These are phyloP conservation scores for Polietes domitor DNA, from an alignment of 2,888 invertebrate species.

Conservation along the genomic window DNA sequence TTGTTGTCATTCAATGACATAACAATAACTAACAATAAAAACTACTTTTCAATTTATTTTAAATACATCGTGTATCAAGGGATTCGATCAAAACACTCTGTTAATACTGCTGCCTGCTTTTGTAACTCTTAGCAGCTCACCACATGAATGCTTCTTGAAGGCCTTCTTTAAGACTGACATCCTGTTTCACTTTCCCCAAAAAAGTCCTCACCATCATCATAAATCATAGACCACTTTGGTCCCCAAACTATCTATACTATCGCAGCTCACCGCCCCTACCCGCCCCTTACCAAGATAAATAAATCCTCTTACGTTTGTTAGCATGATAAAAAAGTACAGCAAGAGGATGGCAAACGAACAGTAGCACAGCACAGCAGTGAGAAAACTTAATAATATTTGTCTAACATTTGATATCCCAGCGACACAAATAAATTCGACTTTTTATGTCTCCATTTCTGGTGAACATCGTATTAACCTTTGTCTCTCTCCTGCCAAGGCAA, in stretches of 20 bases:
- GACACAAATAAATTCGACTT: slow-evolving; percentile 32
- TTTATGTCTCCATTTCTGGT: slow-evolving; percentile 18
- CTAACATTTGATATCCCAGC: slow-evolving; percentile 50
- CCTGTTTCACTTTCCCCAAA: no score
- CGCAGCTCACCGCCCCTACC: background rate
- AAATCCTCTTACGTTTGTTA: slow-evolving; percentile 30
- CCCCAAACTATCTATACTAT: background rate
- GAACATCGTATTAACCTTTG: slow-evolving; percentile 27
- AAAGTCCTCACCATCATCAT: background rate
- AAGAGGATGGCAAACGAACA: background rate
- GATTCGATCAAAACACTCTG: no score
- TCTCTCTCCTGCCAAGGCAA: slow-evolving; percentile 9
- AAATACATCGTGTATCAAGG: no score
- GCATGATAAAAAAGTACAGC: slow-evolving; percentile 15
- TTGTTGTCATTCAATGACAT: no score
- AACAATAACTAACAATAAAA: no score
- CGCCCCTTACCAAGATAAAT: background rate
- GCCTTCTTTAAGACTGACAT: no score
- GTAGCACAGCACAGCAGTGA: background rate
- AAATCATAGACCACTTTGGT: slow-evolving; percentile 16
- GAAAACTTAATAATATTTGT: slow-evolving; percentile 38
- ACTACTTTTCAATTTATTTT: no score
- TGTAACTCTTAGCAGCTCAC: no score
- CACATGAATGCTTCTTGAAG: no score
- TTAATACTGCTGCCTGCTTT: no score